Base-by-base conservation (phyloP, 2,797 vertebrate genomes). In the Acanthopagrus latus region DNA sequence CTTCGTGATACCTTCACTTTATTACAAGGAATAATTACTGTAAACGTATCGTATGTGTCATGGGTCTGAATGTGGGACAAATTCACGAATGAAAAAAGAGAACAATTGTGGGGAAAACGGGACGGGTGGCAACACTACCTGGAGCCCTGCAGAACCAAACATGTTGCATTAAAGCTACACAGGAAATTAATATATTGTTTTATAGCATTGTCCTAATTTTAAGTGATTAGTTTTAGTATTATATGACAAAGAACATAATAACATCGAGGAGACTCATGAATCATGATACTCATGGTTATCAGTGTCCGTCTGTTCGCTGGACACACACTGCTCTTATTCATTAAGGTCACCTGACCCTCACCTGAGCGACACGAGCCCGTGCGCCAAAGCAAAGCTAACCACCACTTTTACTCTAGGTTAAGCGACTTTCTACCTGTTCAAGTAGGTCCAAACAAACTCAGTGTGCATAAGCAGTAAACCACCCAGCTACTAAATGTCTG, bases 401-500 rank as follows among this genome's bases (percentile, higher is more conserved):
- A 2, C 1, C 3, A 17, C 9, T 4, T 51, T 27, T 1, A 4
- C 6, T 16, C 1, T 8, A 4, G 3, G 6, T 56, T 20, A 23
- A 20, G 27, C 50, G 3, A 21, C 1, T 3, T 43, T 0, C 3
- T 0, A 2, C 25, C 2, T 46, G 0, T 38, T 21, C 3, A 6
- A n/a, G 1, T 1, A 0, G 0, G 11, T 2, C 29, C 0, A 1
- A 6, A 20, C 16, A 27, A 38, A 55, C 0, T 7, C 1, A 16
- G 1, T 8, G 29, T 16, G 7, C 8, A 6, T 1, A 8, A 33
- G 33, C 33, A 8, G 33, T 8, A 8, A 33, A 7, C 4, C 7
- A 12, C 0, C 7, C 1, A 3, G 1, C 20, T 0, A 1, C 5
- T 7, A 74, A 58, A 92, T 92, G 91, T 59, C 86, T 0, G 14